Evolutionary conservation across 2,888 invertebrate species (phyloP).

Genomic region (Volucella inanis): DNA sequence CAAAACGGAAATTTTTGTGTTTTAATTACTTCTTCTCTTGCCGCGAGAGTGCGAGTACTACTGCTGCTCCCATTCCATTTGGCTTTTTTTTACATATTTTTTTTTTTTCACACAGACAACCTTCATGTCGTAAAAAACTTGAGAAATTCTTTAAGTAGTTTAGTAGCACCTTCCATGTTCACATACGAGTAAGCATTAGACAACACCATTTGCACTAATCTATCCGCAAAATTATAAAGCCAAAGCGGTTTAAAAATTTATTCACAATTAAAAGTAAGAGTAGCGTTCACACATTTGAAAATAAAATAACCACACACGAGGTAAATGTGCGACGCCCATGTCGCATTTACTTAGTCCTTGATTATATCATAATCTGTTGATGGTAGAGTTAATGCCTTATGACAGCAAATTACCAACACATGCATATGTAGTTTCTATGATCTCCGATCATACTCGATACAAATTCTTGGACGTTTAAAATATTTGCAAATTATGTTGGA

Average conservation of each 20-base stretch:
- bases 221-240: constrained; percentile 13
- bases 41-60: constrained; percentile 24
- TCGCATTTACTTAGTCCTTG: constrained; percentile 46
- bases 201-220: constrained; percentile 27
- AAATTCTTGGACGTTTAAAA: constrained; percentile 36
- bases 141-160: constrained; percentile 51
- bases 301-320: not conserved
- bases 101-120: constrained; percentile 29
- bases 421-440: not conserved
- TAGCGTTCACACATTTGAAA: constrained; percentile 10
- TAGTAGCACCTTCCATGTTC: constrained; percentile 30
- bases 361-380: constrained; percentile 9
- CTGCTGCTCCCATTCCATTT: constrained; percentile 42
- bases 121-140: constrained; percentile 48
- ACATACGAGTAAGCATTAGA: constrained; percentile 5
- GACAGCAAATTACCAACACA: not conserved
- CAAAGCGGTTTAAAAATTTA: not conserved
- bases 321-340: constrained; percentile 20
- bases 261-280: too few relatives aligned
- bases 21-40: constrained; percentile 54
- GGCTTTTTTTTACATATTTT: constrained; percentile 21
- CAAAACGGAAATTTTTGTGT: constrained; percentile 63
- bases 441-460: not conserved
- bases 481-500: not conserved
- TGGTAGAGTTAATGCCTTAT: constrained; percentile 19